These are phyloP conservation scores for Paralichthys olivaceus DNA, from an alignment of 2,113 vertebrate genomes.

Conservation along the genomic window DNA sequence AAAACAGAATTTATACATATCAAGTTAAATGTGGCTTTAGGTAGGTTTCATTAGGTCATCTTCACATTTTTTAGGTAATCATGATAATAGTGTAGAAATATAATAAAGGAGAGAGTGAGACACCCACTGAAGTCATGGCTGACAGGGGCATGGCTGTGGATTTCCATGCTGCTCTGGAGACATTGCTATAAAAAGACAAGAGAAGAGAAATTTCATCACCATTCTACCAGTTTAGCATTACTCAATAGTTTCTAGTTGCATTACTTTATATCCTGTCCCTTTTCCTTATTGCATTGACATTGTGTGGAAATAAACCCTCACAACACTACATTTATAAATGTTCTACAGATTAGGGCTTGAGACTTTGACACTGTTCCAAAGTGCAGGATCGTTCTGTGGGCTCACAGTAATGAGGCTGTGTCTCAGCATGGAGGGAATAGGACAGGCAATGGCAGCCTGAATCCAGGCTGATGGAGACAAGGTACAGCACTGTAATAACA, in stretches of 20 bases:
- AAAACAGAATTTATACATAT: background rate
- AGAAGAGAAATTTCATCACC: conserved; percentile 7
- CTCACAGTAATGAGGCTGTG: background rate
- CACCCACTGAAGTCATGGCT: conserved; percentile 94
- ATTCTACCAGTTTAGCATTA: background rate
- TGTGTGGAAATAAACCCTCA: background rate
- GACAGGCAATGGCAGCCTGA: background rate
- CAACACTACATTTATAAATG: background rate
- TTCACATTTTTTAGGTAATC: background rate
- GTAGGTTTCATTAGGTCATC: background rate
- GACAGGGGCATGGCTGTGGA: conserved; percentile 73
- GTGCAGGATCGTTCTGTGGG: background rate
- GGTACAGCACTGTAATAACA: background rate
- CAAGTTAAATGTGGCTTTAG: background rate
- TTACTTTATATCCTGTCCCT: background rate
- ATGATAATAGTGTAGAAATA: background rate
- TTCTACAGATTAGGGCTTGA: background rate
- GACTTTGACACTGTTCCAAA: background rate
- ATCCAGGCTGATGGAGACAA: background rate
- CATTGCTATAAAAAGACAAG: conserved; percentile 75
- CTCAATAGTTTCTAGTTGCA: too few relatives aligned
- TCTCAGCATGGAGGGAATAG: background rate
- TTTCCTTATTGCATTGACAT: background rate
- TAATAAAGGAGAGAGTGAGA: background rate
- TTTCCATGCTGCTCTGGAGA: conserved; percentile 88